Conservation (phyloP, 92 coral and sea anemone species). For the Siderastrea radians region DNA sequence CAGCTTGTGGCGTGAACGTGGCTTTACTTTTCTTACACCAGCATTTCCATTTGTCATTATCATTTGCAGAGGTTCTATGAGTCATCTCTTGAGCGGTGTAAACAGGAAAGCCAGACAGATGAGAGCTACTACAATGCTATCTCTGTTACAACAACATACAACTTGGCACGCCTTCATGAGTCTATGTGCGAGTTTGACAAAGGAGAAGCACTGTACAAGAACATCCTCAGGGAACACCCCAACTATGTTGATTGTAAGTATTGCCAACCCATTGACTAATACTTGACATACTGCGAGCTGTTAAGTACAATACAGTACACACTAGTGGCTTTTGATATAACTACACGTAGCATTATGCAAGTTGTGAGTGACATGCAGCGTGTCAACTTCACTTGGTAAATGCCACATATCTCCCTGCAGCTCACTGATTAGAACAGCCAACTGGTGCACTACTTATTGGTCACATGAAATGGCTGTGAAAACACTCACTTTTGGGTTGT, state of each 20-base stretch:
- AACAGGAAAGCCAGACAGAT: conserved; percentile 91
- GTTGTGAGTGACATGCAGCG: too few relatives aligned
- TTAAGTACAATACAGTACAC: too few relatives aligned
- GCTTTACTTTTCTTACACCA: neutral
- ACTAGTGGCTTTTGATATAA: too few relatives aligned
- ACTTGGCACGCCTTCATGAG: conserved; percentile 95
- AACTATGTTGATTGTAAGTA: conserved; percentile 99
- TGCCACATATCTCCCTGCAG: too few relatives aligned
- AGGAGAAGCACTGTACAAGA: conserved; percentile 93
- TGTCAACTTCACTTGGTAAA: too few relatives aligned
- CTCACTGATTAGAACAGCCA: too few relatives aligned
- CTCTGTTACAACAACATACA: conserved; percentile 97
- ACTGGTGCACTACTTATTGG: too few relatives aligned
- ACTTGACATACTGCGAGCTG: too few relatives aligned
- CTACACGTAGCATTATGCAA: too few relatives aligned
- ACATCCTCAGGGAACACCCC: conserved; percentile 97
- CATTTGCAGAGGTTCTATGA: conserved; percentile 88
- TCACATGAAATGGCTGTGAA: too few relatives aligned
- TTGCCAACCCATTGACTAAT: too few relatives aligned
- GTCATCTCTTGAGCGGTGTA: conserved; percentile 93
- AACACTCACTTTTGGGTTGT: too few relatives aligned
- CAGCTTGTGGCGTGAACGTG: neutral
- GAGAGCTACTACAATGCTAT: conserved; percentile 97
- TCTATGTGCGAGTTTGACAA: conserved; percentile 95
- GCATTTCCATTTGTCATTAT: neutral